Evolutionary conservation across 2,888 invertebrate genomes (phyloP).

Genomic region (Orthosia gracilis): DNA sequence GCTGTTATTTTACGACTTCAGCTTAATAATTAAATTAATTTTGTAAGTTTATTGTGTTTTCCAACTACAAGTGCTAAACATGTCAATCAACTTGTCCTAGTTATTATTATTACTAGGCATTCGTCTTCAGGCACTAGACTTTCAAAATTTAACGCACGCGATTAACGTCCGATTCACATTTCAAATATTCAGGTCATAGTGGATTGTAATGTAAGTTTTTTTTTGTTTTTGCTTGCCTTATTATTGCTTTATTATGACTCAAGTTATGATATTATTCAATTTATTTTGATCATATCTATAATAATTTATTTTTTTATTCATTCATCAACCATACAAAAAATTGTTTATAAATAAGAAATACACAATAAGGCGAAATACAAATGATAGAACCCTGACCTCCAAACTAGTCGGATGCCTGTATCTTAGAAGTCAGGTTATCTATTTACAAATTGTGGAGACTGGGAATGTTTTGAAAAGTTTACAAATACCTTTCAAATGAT

Average conservation of each 20-base stretch:
- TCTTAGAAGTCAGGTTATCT: no score
- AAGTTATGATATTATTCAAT: background rate
- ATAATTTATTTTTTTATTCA: no score
- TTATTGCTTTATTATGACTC: constrained; percentile 11
- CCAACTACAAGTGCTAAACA: constrained; percentile 7
- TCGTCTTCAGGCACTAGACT: constrained; percentile 59
- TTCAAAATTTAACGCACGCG: constrained; percentile 69
- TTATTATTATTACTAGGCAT: constrained; percentile 48
- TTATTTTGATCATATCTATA: background rate
- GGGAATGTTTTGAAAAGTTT: background rate
- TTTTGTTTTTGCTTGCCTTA: constrained; percentile 23
- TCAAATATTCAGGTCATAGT: constrained; percentile 66
- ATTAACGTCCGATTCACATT: constrained; percentile 65
- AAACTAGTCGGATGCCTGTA: no score
- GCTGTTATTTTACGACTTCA: background rate
- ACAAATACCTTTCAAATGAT: background rate
- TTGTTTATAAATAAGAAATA: no score
- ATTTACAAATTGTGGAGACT: no score
- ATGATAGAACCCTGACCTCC: no score
- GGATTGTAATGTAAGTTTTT: constrained; percentile 43
- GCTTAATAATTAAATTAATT: background rate
- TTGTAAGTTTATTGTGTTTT: background rate
- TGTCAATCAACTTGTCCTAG: constrained; percentile 45
- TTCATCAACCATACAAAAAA: no score
- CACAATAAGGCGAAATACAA: no score